Base-by-base conservation (phyloP, 1,140 invertebrate genomes). In the Pseudomyrmex dendroicus region DNA sequence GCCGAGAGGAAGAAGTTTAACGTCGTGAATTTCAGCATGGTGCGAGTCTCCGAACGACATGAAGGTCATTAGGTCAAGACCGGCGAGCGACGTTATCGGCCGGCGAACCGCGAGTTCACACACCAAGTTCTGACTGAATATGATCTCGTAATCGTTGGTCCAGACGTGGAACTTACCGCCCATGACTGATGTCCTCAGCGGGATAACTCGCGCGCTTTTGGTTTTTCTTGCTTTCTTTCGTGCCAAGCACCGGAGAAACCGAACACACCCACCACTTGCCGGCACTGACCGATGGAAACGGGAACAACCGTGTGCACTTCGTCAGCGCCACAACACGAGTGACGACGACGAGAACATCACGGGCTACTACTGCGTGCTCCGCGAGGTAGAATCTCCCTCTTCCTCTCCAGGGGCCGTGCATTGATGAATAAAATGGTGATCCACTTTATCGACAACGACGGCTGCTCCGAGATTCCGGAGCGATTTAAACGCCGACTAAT, bases 51-150 rank as follows among this genome's bases (percentile, higher is more conserved):
- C 15, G 61, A 67, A 35, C 22, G 46, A 52, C 86, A 88, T 89
- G 91, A 93, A 93, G 93, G 93, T 93, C 92, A 93, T 92, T 91
- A 84, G 90, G 90, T 92, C 90, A 90, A 91, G 89, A 92, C 86
- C 83, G 90, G 72, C 84, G 73, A 77, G 84, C 84, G 54, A 74
- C 84, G 68, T 86, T 89, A 89, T 89, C 84, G 76, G 67, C 56
- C 82, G 76, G 62, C 56, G 63, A 56, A 59, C 64, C 56, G 72
- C 20, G 48, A 57, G 50, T 54, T 56, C 35, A 35, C 5, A 35
- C 35, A 35, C 5, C 5, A 63, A 35, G 25, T 62, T 13, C 56
- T 84, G 73, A 82, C 80, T 80, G 82, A 83, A 74, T 64, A 54
- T 80, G 73, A 86, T n/a, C 68, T 66, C 13, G 64, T 35, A 7